Evolutionary conservation across 92 coral and sea anemone species (phyloP).

Genomic region (Palythoa heliodiscus): DNA sequence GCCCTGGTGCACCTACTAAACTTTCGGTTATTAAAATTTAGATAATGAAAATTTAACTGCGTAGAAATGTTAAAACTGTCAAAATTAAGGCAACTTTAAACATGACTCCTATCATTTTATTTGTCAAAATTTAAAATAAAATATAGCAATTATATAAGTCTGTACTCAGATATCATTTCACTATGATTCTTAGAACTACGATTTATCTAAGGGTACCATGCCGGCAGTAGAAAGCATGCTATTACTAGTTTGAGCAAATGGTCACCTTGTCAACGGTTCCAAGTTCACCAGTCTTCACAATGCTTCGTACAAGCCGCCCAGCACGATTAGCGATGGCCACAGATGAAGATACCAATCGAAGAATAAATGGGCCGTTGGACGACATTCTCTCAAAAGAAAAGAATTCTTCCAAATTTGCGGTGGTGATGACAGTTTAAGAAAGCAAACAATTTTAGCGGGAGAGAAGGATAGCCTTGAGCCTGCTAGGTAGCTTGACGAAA

Average conservation of each 20-base stretch:
- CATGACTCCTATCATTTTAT: neutral
- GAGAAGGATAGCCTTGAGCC: neutral
- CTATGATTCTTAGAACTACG: neutral
- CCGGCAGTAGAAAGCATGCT: no score
- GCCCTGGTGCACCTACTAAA: no score
- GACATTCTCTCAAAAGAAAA: slow-evolving; percentile 39
- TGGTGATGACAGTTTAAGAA: neutral
- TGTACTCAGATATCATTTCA: neutral
- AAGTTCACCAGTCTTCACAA: slow-evolving; percentile 89
- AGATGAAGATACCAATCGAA: slow-evolving; percentile 85
- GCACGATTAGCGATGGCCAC: slow-evolving; percentile 97
- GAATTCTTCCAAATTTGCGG: neutral
- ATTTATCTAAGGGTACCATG: no score
- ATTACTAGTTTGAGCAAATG: no score
- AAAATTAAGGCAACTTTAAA: neutral
- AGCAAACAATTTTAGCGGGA: neutral
- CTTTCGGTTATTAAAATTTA: no score
- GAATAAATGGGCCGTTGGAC: slow-evolving; percentile 66
- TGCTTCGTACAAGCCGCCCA: slow-evolving; percentile 82
- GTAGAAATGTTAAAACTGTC: neutral
- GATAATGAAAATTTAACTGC: no score
- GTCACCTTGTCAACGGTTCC: slow-evolving; percentile 90
- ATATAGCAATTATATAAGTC: neutral
- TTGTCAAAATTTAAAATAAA: neutral
- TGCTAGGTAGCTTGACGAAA: no score